Percentiles rank a stretch among this genome's conserved stretches.
phyloP scores from a whole-genome alignment of 2,797 vertebrate species.

The Clarias fuscus region DNA sequence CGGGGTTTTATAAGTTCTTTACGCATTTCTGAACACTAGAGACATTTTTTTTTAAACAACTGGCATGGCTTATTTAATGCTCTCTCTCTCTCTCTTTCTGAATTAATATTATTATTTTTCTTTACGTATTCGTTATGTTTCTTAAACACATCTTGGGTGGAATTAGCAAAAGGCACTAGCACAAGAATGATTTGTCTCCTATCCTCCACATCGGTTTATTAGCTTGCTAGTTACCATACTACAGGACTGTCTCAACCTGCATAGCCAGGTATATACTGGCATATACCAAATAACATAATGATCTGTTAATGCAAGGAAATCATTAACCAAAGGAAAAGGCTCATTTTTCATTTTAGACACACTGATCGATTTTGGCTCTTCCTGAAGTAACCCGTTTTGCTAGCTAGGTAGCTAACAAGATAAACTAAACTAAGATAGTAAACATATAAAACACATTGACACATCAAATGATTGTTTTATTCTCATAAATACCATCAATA shows the following conservation, averaged over 20 bases:
- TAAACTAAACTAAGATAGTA: not conserved
- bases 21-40: conserved; percentile 51
- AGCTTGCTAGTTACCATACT: not conserved
- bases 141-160: not conserved
- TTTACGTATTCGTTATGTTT: not conserved
- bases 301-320: not conserved
- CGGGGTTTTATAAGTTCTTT: conserved; percentile 55
- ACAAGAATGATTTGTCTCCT: not conserved
- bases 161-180: not conserved
- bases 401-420: not conserved
- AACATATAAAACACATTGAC: not conserved
- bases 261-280: not conserved
- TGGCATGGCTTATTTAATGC: conserved; percentile 37
- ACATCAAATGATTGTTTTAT: not conserved
- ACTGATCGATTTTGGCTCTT: not conserved
- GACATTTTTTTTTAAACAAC: conserved; percentile 37
- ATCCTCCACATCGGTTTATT: not conserved
- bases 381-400: not conserved
- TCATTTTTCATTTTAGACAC: not conserved
- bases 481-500: not conserved
- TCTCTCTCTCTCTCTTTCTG: conserved; percentile 13
- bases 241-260: not conserved
- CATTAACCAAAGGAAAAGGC: not conserved
- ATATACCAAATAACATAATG: conserved; percentile 5
- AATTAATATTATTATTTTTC: not conserved